phyloP scores from a whole-genome alignment of 2,113 vertebrate species.

The Pteronura brasiliensis region DNA sequence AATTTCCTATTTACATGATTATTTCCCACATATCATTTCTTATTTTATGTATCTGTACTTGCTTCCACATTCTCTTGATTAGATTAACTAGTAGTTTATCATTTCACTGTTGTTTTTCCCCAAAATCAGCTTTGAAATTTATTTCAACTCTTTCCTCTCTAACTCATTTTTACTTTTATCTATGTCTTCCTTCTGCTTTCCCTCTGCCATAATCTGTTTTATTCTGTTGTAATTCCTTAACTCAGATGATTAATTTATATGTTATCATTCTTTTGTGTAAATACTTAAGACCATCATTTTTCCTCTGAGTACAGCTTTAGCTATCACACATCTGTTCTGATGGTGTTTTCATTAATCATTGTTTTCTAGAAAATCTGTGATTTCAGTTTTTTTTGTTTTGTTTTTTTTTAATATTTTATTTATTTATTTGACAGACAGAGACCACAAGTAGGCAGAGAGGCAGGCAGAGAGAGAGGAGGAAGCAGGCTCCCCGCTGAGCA shows the following conservation, averaged over 20 bases:
- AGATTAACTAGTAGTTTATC: neutral
- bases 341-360: constrained; percentile 8
- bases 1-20: neutral
- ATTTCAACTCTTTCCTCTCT: constrained; percentile 34
- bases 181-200: constrained; percentile 41
- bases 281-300: constrained; percentile 42
- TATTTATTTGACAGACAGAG: too few relatives aligned
- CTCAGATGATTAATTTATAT: constrained; percentile 43
- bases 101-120: neutral
- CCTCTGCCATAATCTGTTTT: neutral
- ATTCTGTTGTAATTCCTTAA: neutral
- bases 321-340: neutral
- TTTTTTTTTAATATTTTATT: too few relatives aligned
- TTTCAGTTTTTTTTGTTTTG: too few relatives aligned
- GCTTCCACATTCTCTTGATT: neutral
- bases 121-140: constrained; percentile 33
- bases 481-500: too few relatives aligned
- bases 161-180: constrained; percentile 50
- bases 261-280: constrained; percentile 30
- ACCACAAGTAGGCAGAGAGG: too few relatives aligned
- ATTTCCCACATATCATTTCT: neutral
- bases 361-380: constrained; percentile 44
- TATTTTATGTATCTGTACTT: neutral
- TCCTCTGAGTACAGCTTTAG: constrained; percentile 38
- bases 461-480: too few relatives aligned